Evolutionary conservation across 2,113 vertebrate species (phyloP).

Genomic region (Collichthys lucidus): DNA sequence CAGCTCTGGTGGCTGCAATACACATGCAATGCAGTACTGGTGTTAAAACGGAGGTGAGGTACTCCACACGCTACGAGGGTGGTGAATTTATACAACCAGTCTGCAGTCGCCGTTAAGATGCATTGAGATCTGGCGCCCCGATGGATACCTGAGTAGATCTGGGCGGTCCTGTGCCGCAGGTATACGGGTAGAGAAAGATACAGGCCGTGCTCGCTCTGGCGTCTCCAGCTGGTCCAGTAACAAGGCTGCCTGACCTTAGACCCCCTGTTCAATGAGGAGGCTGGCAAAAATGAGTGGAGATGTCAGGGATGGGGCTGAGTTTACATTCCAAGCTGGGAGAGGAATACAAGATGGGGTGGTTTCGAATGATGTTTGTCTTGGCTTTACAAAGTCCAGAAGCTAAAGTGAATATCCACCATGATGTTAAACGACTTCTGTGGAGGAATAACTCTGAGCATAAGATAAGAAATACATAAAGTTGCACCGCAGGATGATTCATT

Average conservation of each 20-base stretch:
- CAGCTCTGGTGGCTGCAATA: neutral
- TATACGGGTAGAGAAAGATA: constrained; percentile 78
- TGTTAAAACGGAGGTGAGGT: constrained; percentile 50
- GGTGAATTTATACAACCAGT: constrained; percentile 4
- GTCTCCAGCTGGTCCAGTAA: constrained; percentile 76
- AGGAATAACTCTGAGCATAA: neutral
- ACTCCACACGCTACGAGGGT: neutral
- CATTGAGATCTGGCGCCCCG: neutral
- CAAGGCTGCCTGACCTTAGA: constrained; percentile 64
- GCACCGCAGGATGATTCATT: neutral
- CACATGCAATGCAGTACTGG: constrained; percentile 49
- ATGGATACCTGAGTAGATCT: constrained; percentile 76
- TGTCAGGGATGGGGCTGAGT: constrained; percentile 57
- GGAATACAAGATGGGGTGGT: constrained; percentile 2
- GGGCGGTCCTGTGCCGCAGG: constrained; percentile 63
- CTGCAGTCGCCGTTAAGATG: constrained; percentile 32
- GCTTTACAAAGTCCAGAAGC: constrained; percentile 41
- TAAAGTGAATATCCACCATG: neutral
- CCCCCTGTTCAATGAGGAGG: constrained; percentile 73
- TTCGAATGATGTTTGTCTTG: constrained; percentile 13
- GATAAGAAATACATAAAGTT: constrained; percentile 1
- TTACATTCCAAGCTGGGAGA: constrained; percentile 63
- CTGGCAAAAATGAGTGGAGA: constrained; percentile 76
- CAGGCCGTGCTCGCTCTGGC: constrained; percentile 68
- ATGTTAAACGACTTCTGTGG: constrained; percentile 10